Evolutionary conservation across 2,113 vertebrate species (phyloP), one percentile per base, ranked within the genome.

Genomic region (Procavia capensis): DNA sequence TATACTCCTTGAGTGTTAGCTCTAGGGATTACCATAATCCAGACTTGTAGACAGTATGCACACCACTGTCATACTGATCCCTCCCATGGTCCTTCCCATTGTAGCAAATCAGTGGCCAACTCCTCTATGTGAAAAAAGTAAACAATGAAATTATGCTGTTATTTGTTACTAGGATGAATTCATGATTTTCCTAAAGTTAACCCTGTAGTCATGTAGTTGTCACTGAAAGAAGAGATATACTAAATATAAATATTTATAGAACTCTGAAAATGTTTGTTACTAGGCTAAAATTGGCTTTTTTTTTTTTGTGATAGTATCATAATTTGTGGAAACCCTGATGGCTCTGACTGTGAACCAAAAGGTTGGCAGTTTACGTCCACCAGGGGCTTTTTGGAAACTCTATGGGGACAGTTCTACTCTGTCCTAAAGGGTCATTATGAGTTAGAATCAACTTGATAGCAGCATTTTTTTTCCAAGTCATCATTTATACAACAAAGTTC

Each of bases 131-230:
- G 9, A 74, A 64, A 54, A 31, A 47, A 79, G 79, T 68, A 75
- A 66, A 31, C 45, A 78, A 17, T 45, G 14, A 68, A 76, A 68
- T 50, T 19, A 43, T 83, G 31, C 8, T 29, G 41, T 68, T 43
- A 76, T 59, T 82, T 82, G 66, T 76, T 27, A 61, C 47, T 75
- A 82, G 20, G n/a, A 66, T 63, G n/a, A 74, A 64, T 45, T 50
- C 29, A 39, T 94, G 20, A 36, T 61, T 91, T 91, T 75, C 20
- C 50, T 84, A 20, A 82, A 83, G n/a, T 87, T 83, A 88, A 50
- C 78, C 50, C 31, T 94, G 7, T 47, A 81, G 39, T 91, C 88
- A 84, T 66, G 70, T 85, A 70, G 17, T 59, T 86, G 90, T 54
- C 41, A 82, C 5, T 43, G 47, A 45, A 9, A 27, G 3, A 66